Percentiles rank a stretch among this genome's conserved stretches.
Conservation (phyloP, 2,888 invertebrate genomes). For the Pocota personata region DNA sequence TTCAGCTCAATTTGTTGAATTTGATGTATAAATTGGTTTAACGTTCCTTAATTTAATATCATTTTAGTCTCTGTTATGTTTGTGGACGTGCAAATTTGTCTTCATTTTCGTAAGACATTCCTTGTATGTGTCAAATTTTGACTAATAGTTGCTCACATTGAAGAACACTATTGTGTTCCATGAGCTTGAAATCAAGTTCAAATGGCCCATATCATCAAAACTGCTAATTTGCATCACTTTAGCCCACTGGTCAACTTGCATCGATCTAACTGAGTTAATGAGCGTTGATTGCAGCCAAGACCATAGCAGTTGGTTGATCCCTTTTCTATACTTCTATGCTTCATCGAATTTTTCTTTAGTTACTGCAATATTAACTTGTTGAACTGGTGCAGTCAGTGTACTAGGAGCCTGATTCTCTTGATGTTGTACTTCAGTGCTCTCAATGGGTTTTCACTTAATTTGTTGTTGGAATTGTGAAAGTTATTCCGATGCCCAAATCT, state of each 20-base stretch:
- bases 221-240: not conserved
- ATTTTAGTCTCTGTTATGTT: not conserved
- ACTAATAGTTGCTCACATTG: no score
- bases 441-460: no score
- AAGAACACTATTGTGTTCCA: constrained; percentile 23
- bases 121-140: no score
- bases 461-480: no score
- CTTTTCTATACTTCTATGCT: not conserved
- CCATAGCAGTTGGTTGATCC: not conserved
- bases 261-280: not conserved
- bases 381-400: not conserved
- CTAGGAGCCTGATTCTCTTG: not conserved
- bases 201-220: constrained; percentile 9
- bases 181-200: constrained; percentile 1
- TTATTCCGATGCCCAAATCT: no score
- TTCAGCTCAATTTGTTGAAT: constrained; percentile 26
- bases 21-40: constrained; percentile 13
- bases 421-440: not conserved
- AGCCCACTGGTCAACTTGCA: not conserved
- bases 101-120: no score
- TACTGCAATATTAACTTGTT: not conserved
- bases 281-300: not conserved
- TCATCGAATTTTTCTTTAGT: not conserved
- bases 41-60: not conserved
- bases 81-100: no score